phyloP scores from a whole-genome alignment of 2,113 vertebrate genomes.

The Larimichthys crocea region DNA sequence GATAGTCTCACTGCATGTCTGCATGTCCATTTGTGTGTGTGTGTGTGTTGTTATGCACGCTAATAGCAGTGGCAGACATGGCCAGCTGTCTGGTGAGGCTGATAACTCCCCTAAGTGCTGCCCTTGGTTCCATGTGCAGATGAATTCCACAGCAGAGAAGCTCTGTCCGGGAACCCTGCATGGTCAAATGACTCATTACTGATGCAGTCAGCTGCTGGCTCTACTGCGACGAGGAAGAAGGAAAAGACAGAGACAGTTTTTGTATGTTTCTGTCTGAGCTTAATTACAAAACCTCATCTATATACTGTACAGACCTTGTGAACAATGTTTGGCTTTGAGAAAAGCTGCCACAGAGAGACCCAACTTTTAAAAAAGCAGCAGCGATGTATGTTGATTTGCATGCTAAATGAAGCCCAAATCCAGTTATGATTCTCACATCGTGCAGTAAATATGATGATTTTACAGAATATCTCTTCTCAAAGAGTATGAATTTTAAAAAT shows the following conservation, averaged over 20 bases:
- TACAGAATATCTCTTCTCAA: not conserved
- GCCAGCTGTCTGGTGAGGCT: slow-evolving; percentile 62
- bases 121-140: slow-evolving; percentile 65
- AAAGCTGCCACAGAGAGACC: not conserved
- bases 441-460: slow-evolving; percentile 5
- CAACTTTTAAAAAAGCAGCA: not conserved
- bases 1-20: not conserved
- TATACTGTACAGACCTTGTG: slow-evolving; percentile 3
- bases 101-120: slow-evolving; percentile 65
- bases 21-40: slow-evolving; percentile 12
- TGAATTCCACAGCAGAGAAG: slow-evolving; percentile 67
- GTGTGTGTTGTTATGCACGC: not conserved
- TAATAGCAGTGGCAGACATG: slow-evolving; percentile 55
- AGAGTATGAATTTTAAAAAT: not conserved
- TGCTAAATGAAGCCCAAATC: not conserved
- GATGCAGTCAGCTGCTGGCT: slow-evolving; percentile 59
- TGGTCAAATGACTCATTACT: slow-evolving; percentile 57
- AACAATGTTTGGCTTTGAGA: slow-evolving; percentile 26
- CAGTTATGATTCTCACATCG: not conserved
- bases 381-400: not conserved
- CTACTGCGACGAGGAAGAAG: slow-evolving; percentile 6
- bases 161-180: slow-evolving; percentile 51
- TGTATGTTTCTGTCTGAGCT: slow-evolving; percentile 30
- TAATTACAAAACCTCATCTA: slow-evolving; percentile 26
- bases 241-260: slow-evolving; percentile 39